Evolutionary conservation across 1,140 invertebrate species (phyloP).

Genomic region (Anastrepha obliqua): DNA sequence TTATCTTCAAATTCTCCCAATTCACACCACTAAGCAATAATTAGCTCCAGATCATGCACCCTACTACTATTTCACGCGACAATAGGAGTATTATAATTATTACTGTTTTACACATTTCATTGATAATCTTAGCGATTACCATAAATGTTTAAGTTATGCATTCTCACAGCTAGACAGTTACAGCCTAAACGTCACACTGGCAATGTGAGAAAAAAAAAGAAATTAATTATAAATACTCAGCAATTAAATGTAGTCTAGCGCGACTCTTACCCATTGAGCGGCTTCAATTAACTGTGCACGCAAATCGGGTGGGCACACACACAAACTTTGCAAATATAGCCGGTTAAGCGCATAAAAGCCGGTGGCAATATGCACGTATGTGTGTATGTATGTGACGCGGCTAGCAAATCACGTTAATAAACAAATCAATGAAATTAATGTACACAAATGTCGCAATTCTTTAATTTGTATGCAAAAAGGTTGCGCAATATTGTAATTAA

Average conservation of each 20-base stretch:
- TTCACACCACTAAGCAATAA: too few species aligned
- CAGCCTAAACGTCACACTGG: background rate
- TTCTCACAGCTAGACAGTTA: background rate
- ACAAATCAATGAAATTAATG: constrained; percentile 14
- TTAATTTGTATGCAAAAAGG: background rate
- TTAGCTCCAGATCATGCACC: too few species aligned
- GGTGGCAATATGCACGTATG: too few species aligned
- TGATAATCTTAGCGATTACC: background rate
- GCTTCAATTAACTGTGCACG: background rate
- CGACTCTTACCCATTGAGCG: background rate
- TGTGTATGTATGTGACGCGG: background rate
- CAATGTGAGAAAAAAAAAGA: background rate
- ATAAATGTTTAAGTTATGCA: background rate
- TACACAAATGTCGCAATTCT: background rate
- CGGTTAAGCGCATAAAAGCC: background rate
- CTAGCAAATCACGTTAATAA: background rate
- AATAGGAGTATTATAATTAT: too few species aligned
- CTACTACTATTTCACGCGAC: too few species aligned
- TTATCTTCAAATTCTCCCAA: too few species aligned
- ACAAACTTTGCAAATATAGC: background rate
- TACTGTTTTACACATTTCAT: too few species aligned
- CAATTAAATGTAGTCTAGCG: constrained; percentile 6
- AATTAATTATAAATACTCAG: constrained; percentile 9
- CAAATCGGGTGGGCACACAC: background rate
- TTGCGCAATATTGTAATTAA: background rate